phyloP scores from a whole-genome alignment of 1,140 invertebrate genomes.

The Diorhabda sublineata region DNA sequence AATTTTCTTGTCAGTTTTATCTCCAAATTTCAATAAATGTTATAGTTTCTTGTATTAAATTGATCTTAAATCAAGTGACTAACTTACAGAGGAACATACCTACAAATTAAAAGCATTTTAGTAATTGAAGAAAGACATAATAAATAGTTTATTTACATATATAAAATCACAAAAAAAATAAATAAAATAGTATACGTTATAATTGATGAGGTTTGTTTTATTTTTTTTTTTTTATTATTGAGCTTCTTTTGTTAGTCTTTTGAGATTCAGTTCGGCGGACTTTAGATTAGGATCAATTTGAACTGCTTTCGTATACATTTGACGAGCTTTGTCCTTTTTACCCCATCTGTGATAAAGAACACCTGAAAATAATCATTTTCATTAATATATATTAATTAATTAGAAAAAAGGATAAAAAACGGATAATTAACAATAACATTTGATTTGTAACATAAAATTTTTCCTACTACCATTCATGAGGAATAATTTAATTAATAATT shows the following conservation, averaged over 20 bases:
- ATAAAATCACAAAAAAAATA: slow-evolving; percentile 24
- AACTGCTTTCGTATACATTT: slow-evolving; percentile 72
- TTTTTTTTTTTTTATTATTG: slow-evolving; percentile 1
- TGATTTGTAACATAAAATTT: neutral
- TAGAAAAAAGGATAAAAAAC: too few relatives aligned
- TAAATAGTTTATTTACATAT: slow-evolving; percentile 32
- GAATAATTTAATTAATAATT: too few relatives aligned
- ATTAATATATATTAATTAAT: too few relatives aligned
- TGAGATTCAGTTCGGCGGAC: slow-evolving; percentile 65
- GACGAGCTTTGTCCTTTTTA: slow-evolving; percentile 67
- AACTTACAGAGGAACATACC: too few relatives aligned
- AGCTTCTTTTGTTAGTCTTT: slow-evolving; percentile 42
- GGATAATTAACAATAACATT: neutral
- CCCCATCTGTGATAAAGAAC: slow-evolving; percentile 93
- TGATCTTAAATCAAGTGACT: too few relatives aligned
- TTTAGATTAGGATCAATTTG: slow-evolving; percentile 63
- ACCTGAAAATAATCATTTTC: slow-evolving; percentile 54
- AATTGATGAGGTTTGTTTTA: neutral
- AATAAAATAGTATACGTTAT: slow-evolving; percentile 17
- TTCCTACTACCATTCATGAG: neutral
- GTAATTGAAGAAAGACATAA: neutral
- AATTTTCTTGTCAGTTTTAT: too few relatives aligned
- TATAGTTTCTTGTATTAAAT: too few relatives aligned
- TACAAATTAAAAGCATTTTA: too few relatives aligned
- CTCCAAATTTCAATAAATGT: too few relatives aligned